Evolutionary conservation across 2,113 vertebrate species (phyloP).

Genomic region (Psettodes erumei): DNA sequence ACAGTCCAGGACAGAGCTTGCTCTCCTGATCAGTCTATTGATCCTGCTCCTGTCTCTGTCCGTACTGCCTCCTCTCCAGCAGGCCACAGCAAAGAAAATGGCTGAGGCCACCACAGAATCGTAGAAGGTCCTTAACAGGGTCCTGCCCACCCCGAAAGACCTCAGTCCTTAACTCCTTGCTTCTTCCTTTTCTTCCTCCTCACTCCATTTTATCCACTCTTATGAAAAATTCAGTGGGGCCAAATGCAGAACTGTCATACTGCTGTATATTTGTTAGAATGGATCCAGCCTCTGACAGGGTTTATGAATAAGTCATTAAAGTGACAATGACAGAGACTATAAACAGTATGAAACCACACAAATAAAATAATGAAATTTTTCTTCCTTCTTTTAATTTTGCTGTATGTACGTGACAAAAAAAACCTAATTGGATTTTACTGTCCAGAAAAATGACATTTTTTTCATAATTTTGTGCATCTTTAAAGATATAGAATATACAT

Average conservation of each 20-base stretch:
- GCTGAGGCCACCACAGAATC: too few relatives aligned
- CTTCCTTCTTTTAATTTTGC: not conserved
- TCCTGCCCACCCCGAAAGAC: too few relatives aligned
- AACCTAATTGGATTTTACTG: slow-evolving; percentile 36
- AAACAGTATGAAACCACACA: slow-evolving; percentile 40
- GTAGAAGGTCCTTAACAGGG: too few relatives aligned
- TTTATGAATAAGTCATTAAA: slow-evolving; percentile 72
- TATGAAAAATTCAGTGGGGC: slow-evolving; percentile 63
- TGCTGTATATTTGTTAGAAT: slow-evolving; percentile 57
- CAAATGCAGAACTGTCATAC: slow-evolving; percentile 55
- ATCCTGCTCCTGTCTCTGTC: too few relatives aligned
- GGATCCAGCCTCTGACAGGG: slow-evolving; percentile 43
- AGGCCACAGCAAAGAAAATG: too few relatives aligned
- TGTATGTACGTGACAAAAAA: not conserved
- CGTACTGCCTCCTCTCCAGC: too few relatives aligned
- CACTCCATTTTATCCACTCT: slow-evolving; percentile 2
- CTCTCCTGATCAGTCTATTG: too few relatives aligned
- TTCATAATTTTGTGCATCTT: slow-evolving; percentile 5
- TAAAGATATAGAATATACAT: too few relatives aligned
- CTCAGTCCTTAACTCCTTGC: slow-evolving; percentile 14
- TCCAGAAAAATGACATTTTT: slow-evolving; percentile 32
- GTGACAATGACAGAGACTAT: slow-evolving; percentile 34
- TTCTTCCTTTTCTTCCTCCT: not conserved
- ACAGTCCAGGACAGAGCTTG: too few relatives aligned
- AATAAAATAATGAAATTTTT: slow-evolving; percentile 38